Evolutionary conservation across 2,797 vertebrate species (phyloP).

Genomic region (Microctenopoma steveboyesi): DNA sequence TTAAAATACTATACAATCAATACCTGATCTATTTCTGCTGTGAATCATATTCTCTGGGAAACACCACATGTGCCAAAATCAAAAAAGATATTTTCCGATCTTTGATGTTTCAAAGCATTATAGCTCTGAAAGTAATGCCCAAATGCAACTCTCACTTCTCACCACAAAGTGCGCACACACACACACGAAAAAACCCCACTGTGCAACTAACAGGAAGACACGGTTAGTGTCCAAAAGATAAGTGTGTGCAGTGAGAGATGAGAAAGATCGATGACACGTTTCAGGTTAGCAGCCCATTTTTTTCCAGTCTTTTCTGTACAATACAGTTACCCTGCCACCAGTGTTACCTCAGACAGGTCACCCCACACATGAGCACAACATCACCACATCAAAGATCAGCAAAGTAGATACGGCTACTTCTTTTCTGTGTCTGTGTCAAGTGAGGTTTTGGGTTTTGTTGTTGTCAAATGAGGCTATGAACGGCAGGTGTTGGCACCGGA

Average conservation of each 20-base stretch:
- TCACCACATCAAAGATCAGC: slow-evolving; percentile 29
- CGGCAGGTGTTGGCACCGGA: background rate
- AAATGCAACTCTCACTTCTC: background rate
- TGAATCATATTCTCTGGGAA: too few relatives aligned
- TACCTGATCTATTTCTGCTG: too few relatives aligned
- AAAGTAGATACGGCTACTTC: background rate
- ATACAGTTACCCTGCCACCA: slow-evolving; percentile 1
- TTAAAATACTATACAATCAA: too few relatives aligned
- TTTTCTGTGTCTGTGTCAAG: slow-evolving; percentile 10
- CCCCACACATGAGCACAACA: background rate
- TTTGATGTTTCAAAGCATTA: slow-evolving; percentile 10
- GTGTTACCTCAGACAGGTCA: slow-evolving; percentile 13
- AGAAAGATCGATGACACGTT: slow-evolving; percentile 37
- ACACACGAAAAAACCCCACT: background rate
- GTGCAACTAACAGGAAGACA: slow-evolving; percentile 52
- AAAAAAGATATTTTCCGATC: slow-evolving; percentile 27
- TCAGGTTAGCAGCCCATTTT: slow-evolving; percentile 15
- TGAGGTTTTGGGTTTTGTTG: slow-evolving; percentile 1
- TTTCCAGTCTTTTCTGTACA: background rate
- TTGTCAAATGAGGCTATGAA: background rate
- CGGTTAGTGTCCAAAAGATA: slow-evolving; percentile 47
- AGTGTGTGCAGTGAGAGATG: slow-evolving; percentile 31
- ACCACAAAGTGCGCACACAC: slow-evolving; percentile 2
- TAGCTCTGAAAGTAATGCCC: too few relatives aligned
- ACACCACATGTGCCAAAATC: background rate